Conservation (phyloP, 2,888 invertebrate species). For the Tryphoninae sp. region DNA sequence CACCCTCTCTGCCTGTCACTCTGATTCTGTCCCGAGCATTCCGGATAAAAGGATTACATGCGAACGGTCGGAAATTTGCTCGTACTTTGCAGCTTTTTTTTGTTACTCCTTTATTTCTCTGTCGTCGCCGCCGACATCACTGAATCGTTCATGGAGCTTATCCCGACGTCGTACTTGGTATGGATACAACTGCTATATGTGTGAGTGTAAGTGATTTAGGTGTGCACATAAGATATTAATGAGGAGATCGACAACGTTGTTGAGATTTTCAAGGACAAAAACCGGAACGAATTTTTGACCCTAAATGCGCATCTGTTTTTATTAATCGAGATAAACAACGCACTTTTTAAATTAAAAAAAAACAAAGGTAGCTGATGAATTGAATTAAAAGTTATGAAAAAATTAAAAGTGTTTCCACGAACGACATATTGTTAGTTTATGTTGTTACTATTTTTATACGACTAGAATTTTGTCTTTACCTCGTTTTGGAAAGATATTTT, state of each 20-base stretch:
- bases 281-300: not conserved
- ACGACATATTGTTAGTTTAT: no score
- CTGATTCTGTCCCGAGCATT: conserved; percentile 10
- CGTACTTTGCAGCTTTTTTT: conserved; percentile 55
- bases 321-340: no score
- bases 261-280: not conserved
- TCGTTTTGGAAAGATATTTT: no score
- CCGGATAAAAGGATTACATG: conserved; percentile 59
- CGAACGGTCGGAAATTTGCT: conserved; percentile 59
- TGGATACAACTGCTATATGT: not conserved
- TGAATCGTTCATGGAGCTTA: conserved; percentile 10
- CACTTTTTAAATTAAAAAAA: no score
- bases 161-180: conserved; percentile 3
- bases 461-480: no score
- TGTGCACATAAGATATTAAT: not conserved
- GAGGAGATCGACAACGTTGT: not conserved
- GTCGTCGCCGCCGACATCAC: conserved; percentile 2
- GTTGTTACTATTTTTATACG: no score
- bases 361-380: no score
- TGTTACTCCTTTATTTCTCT: not conserved
- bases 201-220: no score
- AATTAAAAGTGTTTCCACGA: no score
- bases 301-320: no score
- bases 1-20: not conserved
- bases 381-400: no score